phyloP scores from a whole-genome alignment of 2,113 vertebrate genomes.

The Trochalopteron elliotii region DNA sequence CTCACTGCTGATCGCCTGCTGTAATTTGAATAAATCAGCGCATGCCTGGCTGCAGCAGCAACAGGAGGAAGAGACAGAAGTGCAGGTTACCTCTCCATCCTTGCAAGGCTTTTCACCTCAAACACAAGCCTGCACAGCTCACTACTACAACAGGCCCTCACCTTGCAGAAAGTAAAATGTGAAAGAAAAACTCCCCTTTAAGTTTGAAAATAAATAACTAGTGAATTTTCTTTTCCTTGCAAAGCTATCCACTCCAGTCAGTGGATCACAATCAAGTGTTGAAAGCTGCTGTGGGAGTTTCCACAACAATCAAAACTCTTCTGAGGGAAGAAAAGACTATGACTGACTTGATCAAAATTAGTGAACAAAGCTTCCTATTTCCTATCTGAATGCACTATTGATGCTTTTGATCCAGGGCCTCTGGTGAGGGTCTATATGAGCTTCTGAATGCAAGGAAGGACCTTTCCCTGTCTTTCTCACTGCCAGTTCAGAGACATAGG shows the following conservation, averaged over 20 bases:
- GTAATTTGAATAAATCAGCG: conserved; percentile 28
- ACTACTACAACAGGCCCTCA: neutral
- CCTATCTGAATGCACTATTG: neutral
- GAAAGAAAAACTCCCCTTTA: neutral
- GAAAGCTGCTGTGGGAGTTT: neutral
- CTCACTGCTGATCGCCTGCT: neutral
- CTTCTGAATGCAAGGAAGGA: neutral
- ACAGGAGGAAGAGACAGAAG: neutral
- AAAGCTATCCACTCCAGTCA: neutral
- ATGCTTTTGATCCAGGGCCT: neutral
- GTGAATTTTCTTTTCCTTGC: neutral
- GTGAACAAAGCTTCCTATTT: neutral
- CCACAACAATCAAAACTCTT: neutral
- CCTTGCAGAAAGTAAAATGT: neutral
- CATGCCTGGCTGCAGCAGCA: neutral
- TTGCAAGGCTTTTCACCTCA: neutral
- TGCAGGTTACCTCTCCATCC: neutral
- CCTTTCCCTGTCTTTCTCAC: neutral
- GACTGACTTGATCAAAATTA: neutral
- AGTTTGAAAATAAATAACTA: neutral
- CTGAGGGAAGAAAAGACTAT: neutral
- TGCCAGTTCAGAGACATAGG: accelerated
- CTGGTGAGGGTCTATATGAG: neutral
- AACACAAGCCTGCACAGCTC: neutral
- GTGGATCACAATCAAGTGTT: neutral